Evolutionary conservation across 2,113 vertebrate genomes (phyloP).

Genomic region (Australoheros scitulus): DNA sequence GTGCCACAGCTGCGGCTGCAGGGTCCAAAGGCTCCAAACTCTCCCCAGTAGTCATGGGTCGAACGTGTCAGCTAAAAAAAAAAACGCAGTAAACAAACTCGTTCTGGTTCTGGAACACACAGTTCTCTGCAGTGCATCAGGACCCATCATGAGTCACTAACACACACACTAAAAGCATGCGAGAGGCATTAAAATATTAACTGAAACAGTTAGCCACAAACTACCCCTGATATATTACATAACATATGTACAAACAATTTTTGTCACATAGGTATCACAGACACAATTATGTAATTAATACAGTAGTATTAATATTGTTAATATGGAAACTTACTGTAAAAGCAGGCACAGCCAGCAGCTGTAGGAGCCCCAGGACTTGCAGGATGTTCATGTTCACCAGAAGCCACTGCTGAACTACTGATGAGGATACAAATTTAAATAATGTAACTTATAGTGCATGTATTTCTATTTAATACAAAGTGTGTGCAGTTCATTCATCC

Average conservation of each 20-base stretch:
- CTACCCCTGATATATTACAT: constrained; percentile 1
- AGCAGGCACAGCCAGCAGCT: constrained; percentile 56
- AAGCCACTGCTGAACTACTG: neutral
- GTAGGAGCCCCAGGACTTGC: constrained; percentile 58
- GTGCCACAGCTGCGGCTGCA: constrained; percentile 80
- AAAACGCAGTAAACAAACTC: neutral
- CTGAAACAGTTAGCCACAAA: constrained; percentile 50
- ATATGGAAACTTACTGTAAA: constrained; percentile 62
- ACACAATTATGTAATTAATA: neutral
- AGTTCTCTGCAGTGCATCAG: constrained; percentile 17
- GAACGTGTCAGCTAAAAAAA: constrained; percentile 51
- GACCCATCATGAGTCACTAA: constrained; percentile 11
- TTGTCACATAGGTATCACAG: neutral
- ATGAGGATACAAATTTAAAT: neutral
- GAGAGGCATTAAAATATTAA: constrained; percentile 30
- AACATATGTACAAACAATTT: neutral
- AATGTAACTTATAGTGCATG: neutral
- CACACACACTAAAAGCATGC: constrained; percentile 31
- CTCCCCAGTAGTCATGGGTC: constrained; percentile 69
- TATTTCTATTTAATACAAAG: neutral
- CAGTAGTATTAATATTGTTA: neutral
- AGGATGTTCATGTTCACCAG: constrained; percentile 61
- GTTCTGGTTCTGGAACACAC: constrained; percentile 17
- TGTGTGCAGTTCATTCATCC: neutral
- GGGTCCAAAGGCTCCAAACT: constrained; percentile 73